A percentile compares a stretch with the other conserved stretches of the same genome.
Conservation (phyloP, 2,797 vertebrate species). For the Schizothorax lantsangensis region DNA sequence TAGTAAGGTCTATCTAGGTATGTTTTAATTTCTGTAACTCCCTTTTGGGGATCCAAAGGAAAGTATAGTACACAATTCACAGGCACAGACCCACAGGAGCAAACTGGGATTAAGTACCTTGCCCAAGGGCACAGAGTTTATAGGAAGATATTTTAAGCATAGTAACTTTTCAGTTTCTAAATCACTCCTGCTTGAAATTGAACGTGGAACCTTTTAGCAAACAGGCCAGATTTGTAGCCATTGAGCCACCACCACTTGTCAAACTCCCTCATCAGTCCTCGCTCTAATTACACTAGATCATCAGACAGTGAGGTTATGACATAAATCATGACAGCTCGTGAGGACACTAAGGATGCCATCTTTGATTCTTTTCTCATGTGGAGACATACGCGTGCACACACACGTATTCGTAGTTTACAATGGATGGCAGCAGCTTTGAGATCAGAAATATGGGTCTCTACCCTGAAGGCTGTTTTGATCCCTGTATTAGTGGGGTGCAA, state of each 20-base stretch:
- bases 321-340: not conserved
- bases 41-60: slow-evolving; percentile 2
- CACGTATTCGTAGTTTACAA: slow-evolving; percentile 12
- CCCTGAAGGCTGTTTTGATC: slow-evolving; percentile 48
- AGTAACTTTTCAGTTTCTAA: slow-evolving; percentile 31
- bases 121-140: slow-evolving; percentile 23
- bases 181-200: slow-evolving; percentile 33
- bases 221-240: not conserved
- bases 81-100: not conserved
- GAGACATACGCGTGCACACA: not conserved
- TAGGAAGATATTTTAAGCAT: slow-evolving; percentile 25
- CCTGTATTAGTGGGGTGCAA: slow-evolving; percentile 49
- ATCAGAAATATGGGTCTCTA: slow-evolving; percentile 49
- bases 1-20: not conserved
- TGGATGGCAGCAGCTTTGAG: slow-evolving; percentile 38
- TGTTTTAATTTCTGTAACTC: not conserved
- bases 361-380: not conserved
- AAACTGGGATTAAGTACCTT: slow-evolving; percentile 25
- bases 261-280: not conserved
- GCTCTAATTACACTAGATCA: slow-evolving; percentile 31
- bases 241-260: not conserved
- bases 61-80: slow-evolving; percentile 32
- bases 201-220: slow-evolving; percentile 15
- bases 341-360: not conserved
- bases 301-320: slow-evolving; percentile 12